phyloP scores from a whole-genome alignment of 2,113 vertebrate genomes.

The Scortum barcoo region DNA sequence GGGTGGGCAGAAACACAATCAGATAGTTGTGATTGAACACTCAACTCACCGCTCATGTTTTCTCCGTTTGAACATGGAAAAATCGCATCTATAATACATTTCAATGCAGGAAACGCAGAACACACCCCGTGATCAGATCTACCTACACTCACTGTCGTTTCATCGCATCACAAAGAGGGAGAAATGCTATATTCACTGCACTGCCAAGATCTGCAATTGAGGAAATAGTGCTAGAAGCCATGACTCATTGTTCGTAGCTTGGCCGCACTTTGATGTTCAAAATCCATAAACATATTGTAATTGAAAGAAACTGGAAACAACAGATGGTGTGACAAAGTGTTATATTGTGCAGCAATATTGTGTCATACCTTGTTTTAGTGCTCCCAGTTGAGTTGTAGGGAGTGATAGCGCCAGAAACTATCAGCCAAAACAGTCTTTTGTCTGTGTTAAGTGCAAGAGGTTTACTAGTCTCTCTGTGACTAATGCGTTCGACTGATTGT shows the following conservation, averaged over 20 bases:
- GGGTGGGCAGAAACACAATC: constrained; percentile 67
- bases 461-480: constrained; percentile 15
- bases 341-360: constrained; percentile 59
- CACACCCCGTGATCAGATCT: constrained; percentile 23
- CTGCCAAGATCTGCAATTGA: constrained; percentile 45
- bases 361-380: constrained; percentile 60
- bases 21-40: constrained; percentile 41
- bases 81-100: constrained; percentile 25
- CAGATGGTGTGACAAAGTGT: constrained; percentile 68
- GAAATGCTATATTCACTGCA: constrained; percentile 1
- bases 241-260: constrained; percentile 45
- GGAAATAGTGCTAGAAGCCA: constrained; percentile 40
- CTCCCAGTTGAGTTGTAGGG: constrained; percentile 47
- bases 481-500: constrained; percentile 32
- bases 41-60: constrained; percentile 31
- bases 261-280: constrained; percentile 48
- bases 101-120: constrained; percentile 18
- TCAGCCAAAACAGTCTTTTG: constrained; percentile 32
- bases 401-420: constrained; percentile 49
- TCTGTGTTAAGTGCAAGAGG: constrained; percentile 28
- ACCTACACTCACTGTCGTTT: constrained; percentile 22
- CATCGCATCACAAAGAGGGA: constrained; percentile 26
- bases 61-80: constrained; percentile 33
- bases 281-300: constrained; percentile 60
- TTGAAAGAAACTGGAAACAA: constrained; percentile 61